Percentiles rank a stretch among this genome's conserved stretches.
These are phyloP conservation scores for Drosophila merina DNA, from an alignment of 2,888 invertebrate species.

Conservation along the genomic window DNA sequence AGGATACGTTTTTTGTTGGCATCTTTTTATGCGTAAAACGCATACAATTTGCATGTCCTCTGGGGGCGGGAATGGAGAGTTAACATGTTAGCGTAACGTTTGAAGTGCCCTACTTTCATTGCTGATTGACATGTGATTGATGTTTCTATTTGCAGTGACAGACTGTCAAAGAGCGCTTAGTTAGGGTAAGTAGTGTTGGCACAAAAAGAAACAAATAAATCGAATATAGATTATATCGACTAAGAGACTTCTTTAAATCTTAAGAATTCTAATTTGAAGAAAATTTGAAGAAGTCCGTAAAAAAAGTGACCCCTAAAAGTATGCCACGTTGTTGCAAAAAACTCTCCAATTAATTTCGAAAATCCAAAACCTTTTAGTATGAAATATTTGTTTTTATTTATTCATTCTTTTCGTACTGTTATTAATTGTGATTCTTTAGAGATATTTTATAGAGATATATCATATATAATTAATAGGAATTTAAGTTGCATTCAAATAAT, in stretches of 20 bases:
- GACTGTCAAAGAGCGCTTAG: conserved; percentile 26
- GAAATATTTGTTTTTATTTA: conserved; percentile 65
- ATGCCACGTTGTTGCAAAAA: conserved; percentile 4
- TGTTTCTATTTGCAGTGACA: conserved; percentile 76
- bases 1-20: conserved; percentile 37
- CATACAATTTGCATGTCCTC: conserved; percentile 72
- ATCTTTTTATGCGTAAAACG: conserved; percentile 62
- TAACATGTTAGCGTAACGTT: conserved; percentile 43
- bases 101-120: conserved; percentile 67
- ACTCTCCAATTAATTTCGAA: not conserved
- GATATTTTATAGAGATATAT: conserved; percentile 73
- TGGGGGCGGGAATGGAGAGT: conserved; percentile 38
- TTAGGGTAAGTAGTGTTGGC: not conserved
- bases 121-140: conserved; percentile 83
- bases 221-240: not conserved
- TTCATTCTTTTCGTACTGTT: conserved; percentile 63
- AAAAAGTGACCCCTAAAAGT: conserved; percentile 27
- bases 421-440: conserved; percentile 69
- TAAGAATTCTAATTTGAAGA: not conserved
- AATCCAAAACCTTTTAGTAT: conserved; percentile 51
- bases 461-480: conserved; percentile 78
- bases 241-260: too few relatives aligned
- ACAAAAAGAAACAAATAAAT: not conserved
- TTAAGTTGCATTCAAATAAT: conserved; percentile 79
- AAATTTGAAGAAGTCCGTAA: not conserved